Evolutionary conservation across 2,113 vertebrate genomes (phyloP).

Genomic region (Ascaphus truei): DNA sequence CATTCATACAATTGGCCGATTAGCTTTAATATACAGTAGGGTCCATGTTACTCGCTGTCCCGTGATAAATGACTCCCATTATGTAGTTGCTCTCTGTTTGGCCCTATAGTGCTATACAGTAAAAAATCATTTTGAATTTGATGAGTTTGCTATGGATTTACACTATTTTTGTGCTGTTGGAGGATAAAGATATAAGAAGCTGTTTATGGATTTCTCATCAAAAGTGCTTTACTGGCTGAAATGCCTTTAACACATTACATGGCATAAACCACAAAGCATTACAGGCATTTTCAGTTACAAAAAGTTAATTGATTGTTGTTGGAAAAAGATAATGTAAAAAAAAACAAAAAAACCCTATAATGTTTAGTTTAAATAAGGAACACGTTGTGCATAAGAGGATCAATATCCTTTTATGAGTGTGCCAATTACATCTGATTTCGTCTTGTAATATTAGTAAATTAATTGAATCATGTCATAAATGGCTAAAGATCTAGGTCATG

Average conservation of each 20-base stretch:
- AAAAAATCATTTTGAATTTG: not conserved
- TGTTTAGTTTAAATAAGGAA: not conserved
- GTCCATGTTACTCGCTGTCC: not conserved
- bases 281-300: not conserved
- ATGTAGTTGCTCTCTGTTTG: not conserved
- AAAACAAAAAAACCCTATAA: not conserved
- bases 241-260: not conserved
- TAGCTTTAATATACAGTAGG: not conserved
- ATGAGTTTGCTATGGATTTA: not conserved
- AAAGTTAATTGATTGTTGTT: not conserved
- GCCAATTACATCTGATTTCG: not conserved
- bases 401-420: not conserved
- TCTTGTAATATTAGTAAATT: constrained; percentile 12
- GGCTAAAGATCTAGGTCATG: constrained; percentile 24
- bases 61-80: constrained; percentile 5
- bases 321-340: not conserved
- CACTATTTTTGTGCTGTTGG: not conserved
- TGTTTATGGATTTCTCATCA: not conserved
- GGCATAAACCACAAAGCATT: not conserved
- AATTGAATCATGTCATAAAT: constrained; percentile 20
- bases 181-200: not conserved
- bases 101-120: not conserved
- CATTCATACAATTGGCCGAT: not conserved
- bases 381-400: not conserved
- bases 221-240: not conserved